Base-by-base conservation (phyloP, 2,797 vertebrate species). In the Rhabdophis nuchalis region DNA sequence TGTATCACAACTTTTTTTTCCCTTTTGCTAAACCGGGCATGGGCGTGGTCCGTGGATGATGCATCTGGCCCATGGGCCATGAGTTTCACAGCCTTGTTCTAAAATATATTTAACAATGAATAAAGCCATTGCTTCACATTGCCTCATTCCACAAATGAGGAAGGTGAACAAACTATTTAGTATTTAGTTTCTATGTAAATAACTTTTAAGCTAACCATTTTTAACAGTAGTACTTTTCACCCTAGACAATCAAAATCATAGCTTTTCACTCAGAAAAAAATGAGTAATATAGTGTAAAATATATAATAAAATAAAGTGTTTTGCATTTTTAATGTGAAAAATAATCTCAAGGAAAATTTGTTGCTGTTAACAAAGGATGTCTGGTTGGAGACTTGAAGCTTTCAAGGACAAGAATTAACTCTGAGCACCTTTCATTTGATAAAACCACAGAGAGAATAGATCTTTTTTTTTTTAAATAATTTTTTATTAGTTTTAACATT, bases 311-410 rank as follows among this genome's bases (percentile, higher is more conserved):
- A 95, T 88, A 86, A 95, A 93, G 68, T 23, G 61, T 95, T 97
- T 97, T 77, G 77, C 36, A 41, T 77, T 41, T 77, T 41, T 94
- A 92, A 94, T 92, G 95, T 93, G 93, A 96, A 97, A 90, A 68
- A 86, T 86, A 85, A 91, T 96, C 95, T 87, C 56, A 93, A 91
- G 27, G 10, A 82, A 87, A 46, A 85, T 64, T 27, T 93, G 23
- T 90, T 92, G 87, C 20, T 86, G 85, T n/a, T 86, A 86, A 53
- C 14, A n/a, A 86, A 36, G 93, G 50, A 18, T 0, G 64, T 86
- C 85, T 90, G 85, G 0, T 0, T 92, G 88, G 91, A 88, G 61
- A 93, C 10, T 68, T 54, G 54, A 41, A 41, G 58, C 86, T 29
- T 9, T 46, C 92, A 57, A 0, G 0, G 2, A 57, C 16, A 27